Percentiles rank a stretch among this genome's conserved stretches.
Evolutionary conservation across 2,113 vertebrate genomes (phyloP).

Genomic region (Stegastes partitus): DNA sequence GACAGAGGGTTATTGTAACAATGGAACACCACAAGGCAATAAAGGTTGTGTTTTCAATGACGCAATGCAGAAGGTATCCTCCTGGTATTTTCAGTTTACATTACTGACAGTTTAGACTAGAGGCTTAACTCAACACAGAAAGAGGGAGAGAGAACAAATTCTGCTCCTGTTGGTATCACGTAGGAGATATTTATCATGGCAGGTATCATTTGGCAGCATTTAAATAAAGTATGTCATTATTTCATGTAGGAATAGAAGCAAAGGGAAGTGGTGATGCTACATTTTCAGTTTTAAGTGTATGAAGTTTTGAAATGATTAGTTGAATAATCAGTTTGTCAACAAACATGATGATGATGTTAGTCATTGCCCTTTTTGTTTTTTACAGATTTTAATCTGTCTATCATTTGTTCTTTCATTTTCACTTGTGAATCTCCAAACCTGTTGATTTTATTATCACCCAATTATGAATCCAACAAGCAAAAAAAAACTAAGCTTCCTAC

Average conservation of each 20-base stretch:
- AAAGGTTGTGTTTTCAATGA: slow-evolving; percentile 37
- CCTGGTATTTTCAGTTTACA: slow-evolving; percentile 49
- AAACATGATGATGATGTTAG: not conserved
- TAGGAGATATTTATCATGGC: not conserved
- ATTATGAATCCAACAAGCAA: too few relatives aligned
- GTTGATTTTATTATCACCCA: too few relatives aligned
- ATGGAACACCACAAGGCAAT: slow-evolving; percentile 25
- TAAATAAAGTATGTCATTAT: not conserved
- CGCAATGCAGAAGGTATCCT: slow-evolving; percentile 39
- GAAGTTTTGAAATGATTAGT: not conserved
- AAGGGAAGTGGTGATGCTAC: too few relatives aligned
- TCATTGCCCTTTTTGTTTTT: too few relatives aligned
- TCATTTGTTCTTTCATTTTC: too few relatives aligned
- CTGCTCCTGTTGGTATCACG: slow-evolving; percentile 9
- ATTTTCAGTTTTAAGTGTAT: not conserved
- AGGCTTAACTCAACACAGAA: not conserved
- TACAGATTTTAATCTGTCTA: too few relatives aligned
- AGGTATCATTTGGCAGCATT: not conserved
- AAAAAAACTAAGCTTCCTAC: too few relatives aligned
- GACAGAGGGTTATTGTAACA: slow-evolving; percentile 42
- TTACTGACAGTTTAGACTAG: slow-evolving; percentile 8
- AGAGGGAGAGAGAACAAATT: not conserved
- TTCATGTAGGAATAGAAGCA: not conserved
- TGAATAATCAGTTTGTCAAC: not conserved
- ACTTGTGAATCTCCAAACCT: too few relatives aligned